Conservation (phyloP, 2,113 vertebrate species). For the Bos taurus region ARS-UCD2.0 NC_037339.1:17806501-17807000, state of each 20-base stretch:
- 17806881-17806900: background rate
- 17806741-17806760: fast-evolving
- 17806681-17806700: background rate
- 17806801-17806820: background rate
- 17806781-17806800: background rate
- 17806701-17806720: background rate
- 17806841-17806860: background rate
- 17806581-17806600: background rate
- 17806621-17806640: background rate
- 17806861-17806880: background rate
- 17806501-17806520: background rate
- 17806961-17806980: background rate
- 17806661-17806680: background rate
- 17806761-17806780: fast-evolving
- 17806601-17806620: background rate
- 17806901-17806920: background rate
- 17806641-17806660: background rate
- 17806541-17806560: background rate
- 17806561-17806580: background rate
- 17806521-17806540: background rate
- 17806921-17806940: background rate
- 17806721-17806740: background rate
- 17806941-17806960: background rate
- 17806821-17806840: background rate
- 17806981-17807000: background rate